Evolutionary conservation across 2,888 invertebrate species (phyloP), one percentile per base, ranked within the genome.

Genomic region (Anaspis maculata): DNA sequence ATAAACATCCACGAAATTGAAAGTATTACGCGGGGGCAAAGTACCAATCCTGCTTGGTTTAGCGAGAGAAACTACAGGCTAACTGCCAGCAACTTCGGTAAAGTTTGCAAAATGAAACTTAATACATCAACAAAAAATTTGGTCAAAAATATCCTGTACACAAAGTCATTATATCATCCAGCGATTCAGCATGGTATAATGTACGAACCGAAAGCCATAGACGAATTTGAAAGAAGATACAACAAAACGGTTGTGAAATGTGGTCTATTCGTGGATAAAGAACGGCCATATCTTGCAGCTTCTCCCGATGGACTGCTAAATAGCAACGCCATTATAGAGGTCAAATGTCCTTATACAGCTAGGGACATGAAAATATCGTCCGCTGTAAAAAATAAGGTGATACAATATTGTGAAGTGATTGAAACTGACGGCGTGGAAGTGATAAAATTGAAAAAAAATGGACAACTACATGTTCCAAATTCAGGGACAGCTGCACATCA

Each of bases 231-330:
- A 15, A 32, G 34, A n/a, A 15, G 13, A n/a, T 11, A 11, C 12
- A 34, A 30, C 3, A 33, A 44, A 23, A 29, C 37, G 6, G 41
- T 48, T 7, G 21, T 21, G 2, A 15, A 25, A 2, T 48, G 51
- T 28, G 55, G 52, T 10, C 37, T 52, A 13, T 49, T 53, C 33
- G 44, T 52, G 13, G 53, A 52, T 34, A 13, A 25, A 13, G 30
- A 47, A 13, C 13, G 28, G n/a, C 36, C 22, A 6, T 45, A 37
- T 27, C 32, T 49, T 4, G 49, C 45, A 3, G 48, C 48, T 27
- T 41, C 43, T 19, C 46, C 49, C 2, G 51, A 52, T 34, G 45
- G 47, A 13, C 27, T 50, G 2, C 37, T 48, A 13, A 49, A 34
- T 25, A 28, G 32, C n/a, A 37, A 46, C 29, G 40, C 37, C 3